Conservation (phyloP, 2,888 invertebrate genomes). For the Oeneis ivallda region DNA sequence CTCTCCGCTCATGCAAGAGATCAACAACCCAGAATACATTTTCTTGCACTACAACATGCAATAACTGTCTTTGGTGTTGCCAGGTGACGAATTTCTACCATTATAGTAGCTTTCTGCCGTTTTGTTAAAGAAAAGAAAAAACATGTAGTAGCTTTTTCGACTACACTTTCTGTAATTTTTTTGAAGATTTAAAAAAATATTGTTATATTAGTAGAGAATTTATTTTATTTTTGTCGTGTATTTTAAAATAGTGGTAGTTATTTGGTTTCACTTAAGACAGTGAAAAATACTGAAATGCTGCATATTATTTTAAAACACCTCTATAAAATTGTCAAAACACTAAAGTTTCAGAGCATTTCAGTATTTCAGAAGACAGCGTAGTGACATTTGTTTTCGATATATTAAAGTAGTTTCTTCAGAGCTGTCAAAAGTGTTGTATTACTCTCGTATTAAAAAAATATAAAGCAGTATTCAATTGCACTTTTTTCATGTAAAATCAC, state of each 20-base stretch:
- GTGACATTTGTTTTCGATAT: background rate
- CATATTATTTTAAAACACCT: background rate
- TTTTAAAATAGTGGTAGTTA: conserved; percentile 18
- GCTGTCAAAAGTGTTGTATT: conserved; percentile 25
- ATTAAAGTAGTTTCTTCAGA: conserved; percentile 16
- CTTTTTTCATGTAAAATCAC: conserved; percentile 37
- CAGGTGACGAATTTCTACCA: conserved; percentile 26
- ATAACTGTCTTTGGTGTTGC: conserved; percentile 45
- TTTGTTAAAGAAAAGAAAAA: background rate
- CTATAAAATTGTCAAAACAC: background rate
- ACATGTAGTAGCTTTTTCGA: too few species aligned
- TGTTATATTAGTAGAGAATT: too few species aligned
- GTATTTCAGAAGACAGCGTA: conserved; percentile 12
- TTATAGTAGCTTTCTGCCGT: conserved; percentile 29
- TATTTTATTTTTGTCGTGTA: too few species aligned
- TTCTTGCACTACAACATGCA: conserved; percentile 77
- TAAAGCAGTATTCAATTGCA: conserved; percentile 31
- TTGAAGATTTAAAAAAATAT: too few species aligned
- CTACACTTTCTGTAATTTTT: too few species aligned
- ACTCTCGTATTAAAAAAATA: conserved; percentile 6
- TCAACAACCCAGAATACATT: conserved; percentile 82
- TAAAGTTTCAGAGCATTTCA: background rate
- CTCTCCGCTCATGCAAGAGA: conserved; percentile 81
- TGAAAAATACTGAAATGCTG: background rate
- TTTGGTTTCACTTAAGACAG: conserved; percentile 15